Evolutionary conservation across 2,888 invertebrate genomes (phyloP).

Genomic region (Scaptomyza caliginosa): DNA sequence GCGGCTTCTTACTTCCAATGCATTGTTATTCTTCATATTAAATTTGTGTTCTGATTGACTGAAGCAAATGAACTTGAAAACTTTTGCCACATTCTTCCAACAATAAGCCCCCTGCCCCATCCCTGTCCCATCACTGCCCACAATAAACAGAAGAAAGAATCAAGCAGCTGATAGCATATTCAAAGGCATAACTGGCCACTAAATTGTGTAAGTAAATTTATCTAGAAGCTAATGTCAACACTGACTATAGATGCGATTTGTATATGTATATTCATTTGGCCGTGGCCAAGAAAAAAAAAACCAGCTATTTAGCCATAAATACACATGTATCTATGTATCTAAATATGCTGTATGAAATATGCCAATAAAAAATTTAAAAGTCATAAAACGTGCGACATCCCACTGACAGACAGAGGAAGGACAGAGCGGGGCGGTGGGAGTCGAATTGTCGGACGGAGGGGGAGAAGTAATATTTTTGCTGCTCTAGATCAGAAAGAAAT

Average conservation of each 20-base stretch:
- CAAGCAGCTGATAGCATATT: constrained; percentile 18
- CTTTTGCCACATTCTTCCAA: not conserved
- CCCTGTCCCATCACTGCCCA: too few relatives aligned
- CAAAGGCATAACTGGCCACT: constrained; percentile 25
- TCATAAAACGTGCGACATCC: constrained; percentile 49
- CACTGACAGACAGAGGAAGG: constrained; percentile 4
- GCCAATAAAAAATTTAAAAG: constrained; percentile 50
- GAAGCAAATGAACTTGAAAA: constrained; percentile 44
- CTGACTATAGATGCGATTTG: not conserved
- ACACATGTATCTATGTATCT: not conserved
- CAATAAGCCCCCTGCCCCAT: too few relatives aligned
- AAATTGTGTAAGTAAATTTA: constrained; percentile 19
- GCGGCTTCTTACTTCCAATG: too few relatives aligned
- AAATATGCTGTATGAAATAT: constrained; percentile 31
- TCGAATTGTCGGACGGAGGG: not conserved
- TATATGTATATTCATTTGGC: constrained; percentile 16
- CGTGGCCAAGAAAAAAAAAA: constrained; percentile 46
- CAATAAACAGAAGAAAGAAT: too few relatives aligned
- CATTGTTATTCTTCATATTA: too few relatives aligned
- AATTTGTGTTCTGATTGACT: too few relatives aligned
- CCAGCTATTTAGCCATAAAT: constrained; percentile 17
- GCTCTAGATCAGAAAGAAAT: constrained; percentile 24
- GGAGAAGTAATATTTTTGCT: not conserved
- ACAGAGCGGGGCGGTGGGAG: not conserved
- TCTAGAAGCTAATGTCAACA: constrained; percentile 54